phyloP scores from a whole-genome alignment of 2,797 vertebrate species.

The Crenuchus spilurus region DNA sequence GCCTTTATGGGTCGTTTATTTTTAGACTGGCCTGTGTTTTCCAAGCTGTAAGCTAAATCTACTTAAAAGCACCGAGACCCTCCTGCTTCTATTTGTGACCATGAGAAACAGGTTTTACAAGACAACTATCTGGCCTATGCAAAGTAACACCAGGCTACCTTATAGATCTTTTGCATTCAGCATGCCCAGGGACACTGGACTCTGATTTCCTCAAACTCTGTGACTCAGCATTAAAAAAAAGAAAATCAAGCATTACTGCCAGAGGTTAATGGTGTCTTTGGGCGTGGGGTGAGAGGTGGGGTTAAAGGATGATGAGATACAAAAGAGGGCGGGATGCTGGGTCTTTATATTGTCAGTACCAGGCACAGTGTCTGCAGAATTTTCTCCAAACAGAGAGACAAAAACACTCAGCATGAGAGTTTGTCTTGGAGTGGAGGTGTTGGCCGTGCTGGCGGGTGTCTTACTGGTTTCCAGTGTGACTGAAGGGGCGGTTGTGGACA shows the following conservation, averaged over 20 bases:
- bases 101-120: not conserved
- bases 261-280: not conserved
- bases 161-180: not conserved
- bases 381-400: not conserved
- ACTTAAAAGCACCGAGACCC: too few relatives aligned
- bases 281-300: not conserved
- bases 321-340: not conserved
- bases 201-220: not conserved
- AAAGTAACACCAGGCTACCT: not conserved
- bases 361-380: not conserved
- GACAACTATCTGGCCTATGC: not conserved
- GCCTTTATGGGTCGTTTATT: too few relatives aligned
- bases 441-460: slow-evolving; percentile 48
- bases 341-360: not conserved
- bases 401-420: not conserved
- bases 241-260: too few relatives aligned
- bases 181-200: too few relatives aligned
- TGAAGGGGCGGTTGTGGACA: slow-evolving; percentile 41
- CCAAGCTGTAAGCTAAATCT: too few relatives aligned
- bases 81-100: not conserved
- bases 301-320: not conserved
- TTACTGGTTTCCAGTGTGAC: slow-evolving; percentile 42
- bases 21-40: too few relatives aligned
- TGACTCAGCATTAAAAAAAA: not conserved
- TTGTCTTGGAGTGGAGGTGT: slow-evolving; percentile 55